A percentile compares a stretch with the other conserved stretches of the same genome.
Evolutionary conservation across 1,140 invertebrate genomes (phyloP).

Genomic region (Saxidomus purpurata): DNA sequence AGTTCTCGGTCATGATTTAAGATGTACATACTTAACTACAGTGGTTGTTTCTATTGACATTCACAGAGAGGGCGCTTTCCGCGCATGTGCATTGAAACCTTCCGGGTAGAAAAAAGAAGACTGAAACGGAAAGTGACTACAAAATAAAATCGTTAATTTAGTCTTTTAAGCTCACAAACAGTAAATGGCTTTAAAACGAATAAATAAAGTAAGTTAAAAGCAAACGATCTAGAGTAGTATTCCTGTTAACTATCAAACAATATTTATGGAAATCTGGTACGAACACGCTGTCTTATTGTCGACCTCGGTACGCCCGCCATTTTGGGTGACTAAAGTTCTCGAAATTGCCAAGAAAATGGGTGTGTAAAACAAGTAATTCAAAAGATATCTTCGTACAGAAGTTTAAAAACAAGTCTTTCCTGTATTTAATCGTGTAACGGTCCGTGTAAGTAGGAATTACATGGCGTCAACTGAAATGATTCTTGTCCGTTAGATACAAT

Average conservation of each 20-base stretch:
- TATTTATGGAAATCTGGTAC: background rate
- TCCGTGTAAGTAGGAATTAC: too few species aligned
- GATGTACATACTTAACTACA: background rate
- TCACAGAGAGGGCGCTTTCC: background rate
- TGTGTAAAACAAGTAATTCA: too few species aligned
- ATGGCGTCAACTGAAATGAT: too few species aligned
- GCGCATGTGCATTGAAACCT: constrained; percentile 44
- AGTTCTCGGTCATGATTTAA: too few species aligned
- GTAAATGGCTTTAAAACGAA: constrained; percentile 75
- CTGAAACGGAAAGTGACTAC: constrained; percentile 27
- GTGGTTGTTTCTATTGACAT: constrained; percentile 42
- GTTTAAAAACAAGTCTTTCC: too few species aligned
- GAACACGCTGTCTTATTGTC: constrained; percentile 38
- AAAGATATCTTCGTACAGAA: too few species aligned
- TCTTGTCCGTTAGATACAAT: too few species aligned
- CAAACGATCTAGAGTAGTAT: background rate
- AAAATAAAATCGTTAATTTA: background rate
- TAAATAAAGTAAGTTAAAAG: constrained; percentile 70
- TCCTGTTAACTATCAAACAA: too few species aligned
- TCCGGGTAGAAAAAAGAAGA: constrained; percentile 45
- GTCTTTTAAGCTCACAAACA: background rate
- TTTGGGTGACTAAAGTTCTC: constrained; percentile 42
- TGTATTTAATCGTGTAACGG: too few species aligned
- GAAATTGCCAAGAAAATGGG: background rate
- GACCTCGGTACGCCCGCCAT: constrained; percentile 61